phyloP scores from a whole-genome alignment of 2,797 vertebrate species.

The Oryzias sinensis region DNA sequence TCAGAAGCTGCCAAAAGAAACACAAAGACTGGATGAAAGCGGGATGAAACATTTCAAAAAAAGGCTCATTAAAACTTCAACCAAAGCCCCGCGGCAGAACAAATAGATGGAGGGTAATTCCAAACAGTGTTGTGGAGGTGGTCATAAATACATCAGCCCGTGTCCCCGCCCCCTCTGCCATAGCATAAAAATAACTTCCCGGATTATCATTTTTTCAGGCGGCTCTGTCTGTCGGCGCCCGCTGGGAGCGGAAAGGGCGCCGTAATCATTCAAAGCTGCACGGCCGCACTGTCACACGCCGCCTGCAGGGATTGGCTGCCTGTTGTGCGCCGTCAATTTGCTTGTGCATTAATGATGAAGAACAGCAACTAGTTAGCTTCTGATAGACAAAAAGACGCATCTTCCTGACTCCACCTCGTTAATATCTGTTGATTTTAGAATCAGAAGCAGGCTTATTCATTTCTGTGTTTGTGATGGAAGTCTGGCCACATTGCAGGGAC shows the following conservation, averaged over 20 bases:
- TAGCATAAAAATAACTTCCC: background rate
- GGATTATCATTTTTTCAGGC: background rate
- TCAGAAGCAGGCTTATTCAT: slow-evolving; percentile 1
- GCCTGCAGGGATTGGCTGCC: background rate
- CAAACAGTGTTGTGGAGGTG: background rate
- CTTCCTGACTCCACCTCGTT: slow-evolving; percentile 4
- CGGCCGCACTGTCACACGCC: slow-evolving; percentile 18
- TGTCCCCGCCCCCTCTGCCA: background rate
- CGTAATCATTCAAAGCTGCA: slow-evolving; percentile 16
- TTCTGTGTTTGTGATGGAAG: slow-evolving; percentile 14
- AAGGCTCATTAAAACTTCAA: too few species aligned
- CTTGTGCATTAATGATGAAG: slow-evolving; percentile 35
- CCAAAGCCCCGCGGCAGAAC: too few species aligned
- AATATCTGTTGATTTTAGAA: slow-evolving; percentile 8
- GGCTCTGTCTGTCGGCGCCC: background rate
- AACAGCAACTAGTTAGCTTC: slow-evolving; percentile 32
- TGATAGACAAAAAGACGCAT: slow-evolving; percentile 6
- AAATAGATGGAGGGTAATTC: background rate
- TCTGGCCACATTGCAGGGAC: slow-evolving; percentile 32
- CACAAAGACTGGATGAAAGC: too few species aligned
- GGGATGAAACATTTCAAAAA: too few species aligned
- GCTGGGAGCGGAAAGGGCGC: background rate
- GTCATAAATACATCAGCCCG: background rate
- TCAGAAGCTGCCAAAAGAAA: too few species aligned
- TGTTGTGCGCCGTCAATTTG: slow-evolving; percentile 15